Conservation (phyloP, 1,140 invertebrate species). For the Saccostrea glomerata region DNA sequence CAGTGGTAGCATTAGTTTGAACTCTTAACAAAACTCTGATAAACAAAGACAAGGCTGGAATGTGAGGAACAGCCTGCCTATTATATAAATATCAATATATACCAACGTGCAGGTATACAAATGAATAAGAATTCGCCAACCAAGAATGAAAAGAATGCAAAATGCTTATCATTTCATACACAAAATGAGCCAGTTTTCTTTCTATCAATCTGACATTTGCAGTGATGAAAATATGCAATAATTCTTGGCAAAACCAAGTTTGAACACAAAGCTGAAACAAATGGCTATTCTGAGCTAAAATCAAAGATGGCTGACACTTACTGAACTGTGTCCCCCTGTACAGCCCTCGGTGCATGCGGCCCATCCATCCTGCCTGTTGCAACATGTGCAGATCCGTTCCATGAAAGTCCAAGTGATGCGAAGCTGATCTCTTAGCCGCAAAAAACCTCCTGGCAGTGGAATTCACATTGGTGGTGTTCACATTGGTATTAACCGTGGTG, state of each 20-base stretch:
- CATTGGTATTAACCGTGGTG: neutral
- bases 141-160: conserved; percentile 32
- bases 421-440: conserved; percentile 26
- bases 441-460: conserved; percentile 24
- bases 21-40: neutral
- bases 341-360: conserved; percentile 3
- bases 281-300: neutral
- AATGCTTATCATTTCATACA: neutral
- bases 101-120: neutral
- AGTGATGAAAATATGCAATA: neutral
- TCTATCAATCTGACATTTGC: neutral
- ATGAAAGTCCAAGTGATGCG: conserved; percentile 39
- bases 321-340: neutral
- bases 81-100: conserved; percentile 1
- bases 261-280: neutral
- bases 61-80: conserved; percentile 4
- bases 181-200: neutral
- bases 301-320: neutral
- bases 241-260: neutral
- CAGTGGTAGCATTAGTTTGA: neutral
- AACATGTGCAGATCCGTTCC: conserved; percentile 35
- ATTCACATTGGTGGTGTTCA: conserved; percentile 30
- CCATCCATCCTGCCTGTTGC: conserved; percentile 35
- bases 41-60: neutral
- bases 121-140: neutral